phyloP scores from a whole-genome alignment of 2,797 vertebrate species.

The Neopelma chrysocephalum region DNA sequence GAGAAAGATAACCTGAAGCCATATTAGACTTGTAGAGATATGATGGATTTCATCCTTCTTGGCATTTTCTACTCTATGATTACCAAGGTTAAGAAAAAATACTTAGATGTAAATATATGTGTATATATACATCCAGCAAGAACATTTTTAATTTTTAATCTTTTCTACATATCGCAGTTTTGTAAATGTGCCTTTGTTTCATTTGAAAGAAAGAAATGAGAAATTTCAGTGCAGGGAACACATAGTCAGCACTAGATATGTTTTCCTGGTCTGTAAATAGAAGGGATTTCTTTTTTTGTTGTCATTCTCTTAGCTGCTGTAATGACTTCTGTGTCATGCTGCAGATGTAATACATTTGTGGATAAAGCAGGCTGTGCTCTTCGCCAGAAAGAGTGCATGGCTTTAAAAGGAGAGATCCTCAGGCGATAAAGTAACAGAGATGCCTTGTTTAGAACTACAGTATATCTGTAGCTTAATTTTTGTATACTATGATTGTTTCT shows the following conservation, averaged over 20 bases:
- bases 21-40: neutral
- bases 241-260: neutral
- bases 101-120: neutral
- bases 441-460: neutral
- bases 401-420: neutral
- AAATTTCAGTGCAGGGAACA: neutral
- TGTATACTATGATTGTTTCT: neutral
- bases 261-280: neutral
- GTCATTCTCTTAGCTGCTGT: neutral
- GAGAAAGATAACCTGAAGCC: conserved; percentile 38
- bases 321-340: neutral
- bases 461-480: neutral
- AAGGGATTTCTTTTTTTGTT: neutral
- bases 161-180: neutral
- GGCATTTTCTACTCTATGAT: neutral
- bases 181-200: neutral
- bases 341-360: neutral
- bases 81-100: neutral
- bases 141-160: neutral
- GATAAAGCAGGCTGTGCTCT: neutral
- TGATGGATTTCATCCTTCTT: neutral
- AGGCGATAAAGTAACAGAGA: neutral
- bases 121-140: neutral
- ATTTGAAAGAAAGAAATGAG: neutral
- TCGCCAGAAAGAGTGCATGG: neutral